Conservation (phyloP, 2,113 vertebrate genomes). For the Hystrix cristata region DNA sequence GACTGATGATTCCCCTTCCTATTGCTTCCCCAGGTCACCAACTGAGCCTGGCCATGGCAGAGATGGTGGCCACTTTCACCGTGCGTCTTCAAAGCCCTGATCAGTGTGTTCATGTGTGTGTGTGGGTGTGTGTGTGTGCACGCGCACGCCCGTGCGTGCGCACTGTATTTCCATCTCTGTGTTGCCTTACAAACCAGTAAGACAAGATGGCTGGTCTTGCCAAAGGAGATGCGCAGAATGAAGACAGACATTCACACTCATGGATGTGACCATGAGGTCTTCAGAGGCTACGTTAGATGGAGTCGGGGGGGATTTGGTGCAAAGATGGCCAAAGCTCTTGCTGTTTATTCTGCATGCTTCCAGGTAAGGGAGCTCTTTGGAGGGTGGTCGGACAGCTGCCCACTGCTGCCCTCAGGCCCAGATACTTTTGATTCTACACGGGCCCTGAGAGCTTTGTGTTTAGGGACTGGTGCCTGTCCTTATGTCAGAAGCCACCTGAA, state of each 20-base stretch:
- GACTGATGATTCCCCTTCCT: slow-evolving; percentile 64
- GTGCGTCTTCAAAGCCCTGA: slow-evolving; percentile 58
- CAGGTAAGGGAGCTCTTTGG: slow-evolving; percentile 18
- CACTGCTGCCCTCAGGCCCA: background rate
- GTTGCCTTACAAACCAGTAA: slow-evolving; percentile 62
- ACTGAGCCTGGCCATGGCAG: slow-evolving; percentile 61
- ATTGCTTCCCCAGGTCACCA: slow-evolving; percentile 71
- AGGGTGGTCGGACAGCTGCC: slow-evolving; percentile 18
- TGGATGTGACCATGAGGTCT: slow-evolving; percentile 39
- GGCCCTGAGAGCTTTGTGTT: slow-evolving; percentile 55
- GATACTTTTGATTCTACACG: background rate
- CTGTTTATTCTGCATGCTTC: background rate
- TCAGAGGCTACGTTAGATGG: background rate
- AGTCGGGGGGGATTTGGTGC: background rate
- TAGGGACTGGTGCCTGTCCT: background rate
- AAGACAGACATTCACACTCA: slow-evolving; percentile 37
- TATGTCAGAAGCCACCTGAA: slow-evolving; percentile 69
- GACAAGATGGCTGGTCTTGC: background rate
- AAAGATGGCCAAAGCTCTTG: background rate
- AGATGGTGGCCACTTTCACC: background rate
- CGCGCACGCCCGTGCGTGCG: background rate
- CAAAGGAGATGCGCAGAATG: slow-evolving; percentile 73
- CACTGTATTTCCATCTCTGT: slow-evolving; percentile 33
- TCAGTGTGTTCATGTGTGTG: background rate
- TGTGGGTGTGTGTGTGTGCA: background rate